Base-by-base conservation (phyloP, 2,797 vertebrate species). In the Octomys mimax region DNA sequence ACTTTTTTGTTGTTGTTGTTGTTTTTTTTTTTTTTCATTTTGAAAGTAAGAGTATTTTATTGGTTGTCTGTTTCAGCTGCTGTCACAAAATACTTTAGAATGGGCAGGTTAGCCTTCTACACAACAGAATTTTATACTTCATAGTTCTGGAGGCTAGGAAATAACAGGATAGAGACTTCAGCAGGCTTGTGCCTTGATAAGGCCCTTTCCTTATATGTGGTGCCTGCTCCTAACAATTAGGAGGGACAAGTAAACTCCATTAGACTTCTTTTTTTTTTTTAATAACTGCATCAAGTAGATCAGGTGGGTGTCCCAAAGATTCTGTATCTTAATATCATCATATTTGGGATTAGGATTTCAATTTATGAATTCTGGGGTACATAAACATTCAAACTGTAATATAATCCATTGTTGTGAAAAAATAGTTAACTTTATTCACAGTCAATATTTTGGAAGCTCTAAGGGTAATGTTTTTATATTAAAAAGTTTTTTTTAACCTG, bases 11-110 rank as follows among this genome's bases (percentile, higher is more conserved):
- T 39, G 39, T 39, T 77, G 26, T 95, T 54, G 54, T 54, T 16
- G 2, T 95, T 89, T 71, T 71, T 42, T 68, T 70, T 93, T 13
- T 31, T 91, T 94, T 95, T 80, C 31, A 24, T 61, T 79, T 90
- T 87, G 64, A 79, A 71, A 90, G 33, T 66, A 70, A 87, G 42
- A 57, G 8, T 12, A 39, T 70, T 70, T n/a, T 36, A 70, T 70
- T 87, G 39, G 75, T 87, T 33, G n/a, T 93, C 28, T 66, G 4
- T 81, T 86, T 54, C 36, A n/a, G 2, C 33, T 82, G 14, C 5
- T 91, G 2, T 42, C 31, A 83, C 26, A 57, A 49, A 80, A 70
- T 77, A 78, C 49, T 26, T 78, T 68, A 81, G 18, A 71, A 22
- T 16, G 18, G 18, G 5, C 24, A 73, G 46, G 26, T 77, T 49